These are phyloP conservation scores for Ictalurus punctatus DNA, from an alignment of 2,113 vertebrate species.

Conservation along the genomic window DNA sequence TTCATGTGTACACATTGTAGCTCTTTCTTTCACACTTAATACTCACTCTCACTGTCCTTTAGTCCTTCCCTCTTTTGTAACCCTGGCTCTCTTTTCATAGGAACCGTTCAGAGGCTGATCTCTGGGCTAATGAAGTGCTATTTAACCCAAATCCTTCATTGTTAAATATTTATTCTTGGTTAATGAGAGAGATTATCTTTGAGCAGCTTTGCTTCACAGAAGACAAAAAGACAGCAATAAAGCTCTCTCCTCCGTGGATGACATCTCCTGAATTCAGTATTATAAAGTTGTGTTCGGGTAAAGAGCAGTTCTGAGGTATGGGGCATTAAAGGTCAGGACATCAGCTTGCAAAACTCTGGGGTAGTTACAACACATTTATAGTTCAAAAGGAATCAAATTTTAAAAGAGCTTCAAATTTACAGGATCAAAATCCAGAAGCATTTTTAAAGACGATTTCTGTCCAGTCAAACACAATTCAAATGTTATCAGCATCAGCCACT, in stretches of 20 bases:
- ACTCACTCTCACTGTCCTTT: conserved; percentile 5
- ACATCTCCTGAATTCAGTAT: neutral
- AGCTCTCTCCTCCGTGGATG: conserved; percentile 1
- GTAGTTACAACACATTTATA: neutral
- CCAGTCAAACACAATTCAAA: neutral
- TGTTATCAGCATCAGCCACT: neutral
- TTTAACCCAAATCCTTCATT: conserved; percentile 43
- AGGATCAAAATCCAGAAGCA: neutral
- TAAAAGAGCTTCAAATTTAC: neutral
- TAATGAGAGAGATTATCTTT: conserved; percentile 44
- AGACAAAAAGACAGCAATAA: conserved; percentile 28
- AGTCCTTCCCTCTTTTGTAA: conserved; percentile 1
- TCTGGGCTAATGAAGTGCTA: conserved; percentile 33
- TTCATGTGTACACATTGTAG: neutral
- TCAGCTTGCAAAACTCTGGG: neutral
- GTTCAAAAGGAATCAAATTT: neutral
- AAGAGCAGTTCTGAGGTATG: neutral
- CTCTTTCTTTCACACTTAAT: conserved; percentile 16
- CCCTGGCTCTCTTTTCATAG: conserved; percentile 14
- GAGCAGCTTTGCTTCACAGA: conserved; percentile 30
- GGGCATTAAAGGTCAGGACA: neutral
- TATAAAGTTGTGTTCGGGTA: neutral
- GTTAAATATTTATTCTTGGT: conserved; percentile 48
- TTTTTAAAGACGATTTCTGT: neutral
- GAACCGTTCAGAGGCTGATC: conserved; percentile 19